Percentiles rank a stretch among this genome's conserved stretches.
phyloP scores from a whole-genome alignment of 2,888 invertebrate species.

The Myopa tessellatipennis region DNA sequence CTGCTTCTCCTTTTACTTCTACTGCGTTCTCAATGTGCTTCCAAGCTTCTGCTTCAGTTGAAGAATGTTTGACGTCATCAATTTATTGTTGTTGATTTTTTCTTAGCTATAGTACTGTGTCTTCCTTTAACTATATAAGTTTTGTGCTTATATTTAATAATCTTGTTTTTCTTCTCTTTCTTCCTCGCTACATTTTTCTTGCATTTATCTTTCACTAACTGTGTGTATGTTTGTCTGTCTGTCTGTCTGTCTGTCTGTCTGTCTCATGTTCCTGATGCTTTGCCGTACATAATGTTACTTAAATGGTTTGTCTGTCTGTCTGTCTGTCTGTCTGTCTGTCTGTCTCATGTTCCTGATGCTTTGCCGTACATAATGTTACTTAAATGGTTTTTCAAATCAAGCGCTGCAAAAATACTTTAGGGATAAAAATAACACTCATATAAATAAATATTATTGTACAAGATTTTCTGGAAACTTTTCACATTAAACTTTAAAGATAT shows the following conservation, averaged over 20 bases:
- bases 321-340: too few species aligned
- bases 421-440: neutral
- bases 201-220: too few species aligned
- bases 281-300: neutral
- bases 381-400: conserved; percentile 21
- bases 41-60: conserved; percentile 25
- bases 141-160: neutral
- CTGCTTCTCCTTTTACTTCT: too few species aligned
- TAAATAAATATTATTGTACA: neutral
- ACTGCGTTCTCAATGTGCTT: neutral
- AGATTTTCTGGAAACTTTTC: neutral
- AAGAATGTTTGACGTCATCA: conserved; percentile 25
- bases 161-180: conserved; percentile 32
- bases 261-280: too few species aligned
- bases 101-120: neutral
- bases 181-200: conserved; percentile 15
- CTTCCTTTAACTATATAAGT: neutral
- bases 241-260: too few species aligned
- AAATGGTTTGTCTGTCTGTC: neutral
- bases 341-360: too few species aligned
- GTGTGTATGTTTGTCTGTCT: too few species aligned
- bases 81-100: neutral
- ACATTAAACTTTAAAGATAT: neutral
- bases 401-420: conserved; percentile 11
- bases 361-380: neutral